Evolutionary conservation across 2,888 invertebrate genomes (phyloP).

Genomic region (Macroteleia sp.): DNA sequence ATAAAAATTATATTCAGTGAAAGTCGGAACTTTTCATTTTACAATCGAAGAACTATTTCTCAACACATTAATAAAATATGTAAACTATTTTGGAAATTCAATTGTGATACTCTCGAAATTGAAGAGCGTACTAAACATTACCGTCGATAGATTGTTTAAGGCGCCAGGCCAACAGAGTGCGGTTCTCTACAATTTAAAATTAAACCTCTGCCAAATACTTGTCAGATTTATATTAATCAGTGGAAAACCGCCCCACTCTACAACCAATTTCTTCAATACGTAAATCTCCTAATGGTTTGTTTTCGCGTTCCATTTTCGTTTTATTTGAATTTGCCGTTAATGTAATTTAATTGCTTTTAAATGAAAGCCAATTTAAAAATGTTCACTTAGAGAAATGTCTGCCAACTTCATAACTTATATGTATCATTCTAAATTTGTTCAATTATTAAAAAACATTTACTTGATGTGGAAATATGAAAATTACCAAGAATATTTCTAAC

Average conservation of each 20-base stretch:
- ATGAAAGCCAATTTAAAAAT: no score
- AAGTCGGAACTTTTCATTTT: background rate
- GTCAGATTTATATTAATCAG: conserved; percentile 62
- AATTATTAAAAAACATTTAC: no score
- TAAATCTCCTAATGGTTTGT: conserved; percentile 52
- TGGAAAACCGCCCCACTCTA: background rate
- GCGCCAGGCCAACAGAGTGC: conserved; percentile 45
- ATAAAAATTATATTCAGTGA: no score
- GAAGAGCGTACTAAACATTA: background rate
- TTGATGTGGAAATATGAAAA: no score
- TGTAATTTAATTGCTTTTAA: no score
- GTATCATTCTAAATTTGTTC: no score
- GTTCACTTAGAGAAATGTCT: no score
- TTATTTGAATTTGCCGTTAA: conserved; percentile 35
- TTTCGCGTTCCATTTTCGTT: conserved; percentile 58
- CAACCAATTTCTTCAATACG: background rate
- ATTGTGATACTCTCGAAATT: conserved; percentile 10
- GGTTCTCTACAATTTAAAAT: conserved; percentile 42
- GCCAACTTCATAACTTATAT: no score
- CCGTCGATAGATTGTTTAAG: conserved; percentile 4
- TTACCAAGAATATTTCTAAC: no score
- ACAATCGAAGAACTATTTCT: background rate
- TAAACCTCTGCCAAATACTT: conserved; percentile 60
- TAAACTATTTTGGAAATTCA: conserved; percentile 1
- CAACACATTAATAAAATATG: background rate